Evolutionary conservation across 2,797 vertebrate genomes (phyloP), one percentile per base, ranked within the genome.

Genomic region (Tachyglossus aculeatus): DNA sequence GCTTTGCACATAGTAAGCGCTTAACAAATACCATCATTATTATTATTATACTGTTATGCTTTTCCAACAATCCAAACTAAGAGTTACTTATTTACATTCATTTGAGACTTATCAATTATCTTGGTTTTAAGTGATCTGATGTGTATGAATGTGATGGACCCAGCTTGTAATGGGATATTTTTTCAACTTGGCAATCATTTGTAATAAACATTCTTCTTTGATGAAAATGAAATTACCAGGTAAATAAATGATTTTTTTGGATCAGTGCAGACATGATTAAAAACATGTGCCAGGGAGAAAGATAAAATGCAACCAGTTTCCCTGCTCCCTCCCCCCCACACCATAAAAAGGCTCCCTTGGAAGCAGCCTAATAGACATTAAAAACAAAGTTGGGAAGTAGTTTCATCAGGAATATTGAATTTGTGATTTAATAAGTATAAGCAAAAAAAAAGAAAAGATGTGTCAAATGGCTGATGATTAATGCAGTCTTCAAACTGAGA

Each of bases 221-320:
- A 36, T 52, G 53, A 83, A 83, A 80, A 80, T 58, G 38, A 60
- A 70, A 80, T 73, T 65, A 64, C 6, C 74, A 71, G 38, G 27
- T 63, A 81, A 81, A 80, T 84, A 57, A 56, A 55, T 73, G 73
- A 71, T 36, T 74, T 39, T 8, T 65, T 44, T 41, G 22, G 47
- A 74, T 77, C 29, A 59, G 52, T 72, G 54, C 18, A 27, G 52
- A 50, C 16, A 63, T 73, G 62, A 71, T 61, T 74, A 69, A 57
- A 59, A 74, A 4, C 43, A 45, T 48, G 19, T 80, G 36, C 18
- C 29, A 68, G 33, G 64, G 1, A 79, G 54, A 67, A 53, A 78
- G 33, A 75, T 44, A 79, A 0, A 25, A 27, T 51, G 36, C 5
- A 15, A 55, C 74, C 45, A 57, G 54, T 53, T 73, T 53, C 60